Evolutionary conservation across 92 coral and sea anemone species (phyloP), one percentile per base, ranked within the genome.

Genomic region (Scolanthus callimorphus): DNA sequence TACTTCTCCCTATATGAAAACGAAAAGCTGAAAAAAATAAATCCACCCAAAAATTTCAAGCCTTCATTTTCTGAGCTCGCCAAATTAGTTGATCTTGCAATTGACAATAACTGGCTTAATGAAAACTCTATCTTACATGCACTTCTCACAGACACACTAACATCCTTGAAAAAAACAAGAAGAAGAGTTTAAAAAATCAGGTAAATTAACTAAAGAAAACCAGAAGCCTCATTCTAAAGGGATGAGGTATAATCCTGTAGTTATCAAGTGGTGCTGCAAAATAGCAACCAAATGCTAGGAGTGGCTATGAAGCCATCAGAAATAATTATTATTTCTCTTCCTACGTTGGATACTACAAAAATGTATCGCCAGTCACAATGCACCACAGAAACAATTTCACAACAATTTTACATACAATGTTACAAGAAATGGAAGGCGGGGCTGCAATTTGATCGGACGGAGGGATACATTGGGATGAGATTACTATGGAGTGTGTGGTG

Each of bases 401-500:
- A 67, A 29, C 55, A 17, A 81, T 74, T 31, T 20, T 74, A 4
- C 3, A 2, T 37, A 3, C 15, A 8, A 60, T 81, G 71, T 23
- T 50, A 0, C 88, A 81, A 56, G 88, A 81, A 55, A 53, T 81
- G 60, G 59, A 38, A 34, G 82, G 31, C 39, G 74, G 34, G 39
- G 43, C 12, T 74, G 82, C 20, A 74, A 68, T 23, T 77, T 77
- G 43, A 39, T 81, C n/a, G n/a, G n/a, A n/a, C 2, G 88, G 82
- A 0, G 78, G 88, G 0, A 74, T 74, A 12, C 87, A 80, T 46
- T 73, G 82, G 73, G 82, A 80, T 37, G 86, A 81, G 26, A 67
- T 74, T 67, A 24, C 17, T 3, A 68, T 67, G 1, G 43, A 74
- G n/a, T n/a, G 29, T 57, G 74, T n/a, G 88, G 88, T 1, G 63